A percentile compares a stretch with the other conserved stretches of the same genome.
These are phyloP conservation scores for Eptesicus fuscus DNA, from an alignment of 2,113 vertebrate species.

Conservation along the genomic window DNA sequence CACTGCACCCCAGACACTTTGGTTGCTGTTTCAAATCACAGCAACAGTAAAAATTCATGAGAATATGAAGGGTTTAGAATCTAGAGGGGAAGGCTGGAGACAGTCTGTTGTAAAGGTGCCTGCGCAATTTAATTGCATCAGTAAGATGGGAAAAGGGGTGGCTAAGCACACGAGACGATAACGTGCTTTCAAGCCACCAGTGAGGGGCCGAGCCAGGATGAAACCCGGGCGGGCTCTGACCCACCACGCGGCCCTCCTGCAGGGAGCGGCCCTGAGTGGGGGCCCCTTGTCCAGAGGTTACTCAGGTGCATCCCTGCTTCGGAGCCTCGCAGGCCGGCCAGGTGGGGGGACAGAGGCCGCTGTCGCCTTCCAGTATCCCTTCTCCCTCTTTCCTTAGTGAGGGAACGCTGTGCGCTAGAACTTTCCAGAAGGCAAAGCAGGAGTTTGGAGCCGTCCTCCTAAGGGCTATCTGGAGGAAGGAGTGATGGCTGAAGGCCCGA, in stretches of 20 bases:
- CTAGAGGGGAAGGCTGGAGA: not conserved
- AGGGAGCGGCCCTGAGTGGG: not conserved
- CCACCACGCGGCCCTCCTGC: not conserved
- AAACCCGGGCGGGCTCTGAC: not conserved
- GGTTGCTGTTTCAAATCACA: not conserved
- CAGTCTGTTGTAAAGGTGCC: rapidly evolving
- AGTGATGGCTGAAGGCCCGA: not conserved
- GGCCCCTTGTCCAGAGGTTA: not conserved
- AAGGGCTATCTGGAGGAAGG: not conserved
- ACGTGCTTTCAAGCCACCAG: not conserved
- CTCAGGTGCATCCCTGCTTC: not conserved
- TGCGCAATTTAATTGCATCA: not conserved
- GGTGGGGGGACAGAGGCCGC: no score
- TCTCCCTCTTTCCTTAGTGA: not conserved
- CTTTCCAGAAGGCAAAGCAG: not conserved
- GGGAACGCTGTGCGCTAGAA: not conserved
- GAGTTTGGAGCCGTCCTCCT: not conserved
- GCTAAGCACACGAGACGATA: not conserved
- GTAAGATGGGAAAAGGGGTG: not conserved
- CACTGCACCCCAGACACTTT: not conserved
- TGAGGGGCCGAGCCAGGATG: not conserved
- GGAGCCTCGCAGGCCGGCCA: not conserved
- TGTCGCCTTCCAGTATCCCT: not conserved
- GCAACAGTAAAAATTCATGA: not conserved
- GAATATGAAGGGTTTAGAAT: not conserved